Evolutionary conservation across 2,888 invertebrate genomes (phyloP).

Genomic region (Panzeria rudis): DNA sequence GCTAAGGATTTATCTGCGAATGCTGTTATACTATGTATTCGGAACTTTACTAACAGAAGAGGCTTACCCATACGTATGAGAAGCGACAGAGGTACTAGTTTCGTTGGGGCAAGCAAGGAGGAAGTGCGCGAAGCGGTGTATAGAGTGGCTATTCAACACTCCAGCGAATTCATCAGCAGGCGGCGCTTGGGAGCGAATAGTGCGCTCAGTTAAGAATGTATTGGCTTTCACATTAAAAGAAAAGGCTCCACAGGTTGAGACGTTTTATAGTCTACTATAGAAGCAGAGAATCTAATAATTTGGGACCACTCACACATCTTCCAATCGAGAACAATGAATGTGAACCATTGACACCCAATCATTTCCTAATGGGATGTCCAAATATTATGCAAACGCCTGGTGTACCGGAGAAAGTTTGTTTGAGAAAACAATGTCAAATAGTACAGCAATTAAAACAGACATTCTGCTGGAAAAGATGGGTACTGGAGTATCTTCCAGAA

Average conservation of each 20-base stretch:
- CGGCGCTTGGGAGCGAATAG: too few relatives aligned
- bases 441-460: slow-evolving; percentile 64
- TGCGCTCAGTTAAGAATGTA: too few relatives aligned
- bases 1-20: slow-evolving; percentile 57
- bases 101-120: slow-evolving; percentile 58
- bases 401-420: slow-evolving; percentile 30
- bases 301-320: slow-evolving; percentile 65
- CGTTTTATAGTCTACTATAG: too few relatives aligned
- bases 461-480: too few relatives aligned
- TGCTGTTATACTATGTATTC: slow-evolving; percentile 45
- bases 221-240: too few relatives aligned
- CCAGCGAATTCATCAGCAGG: slow-evolving; percentile 66
- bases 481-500: slow-evolving; percentile 50
- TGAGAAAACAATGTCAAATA: slow-evolving; percentile 70
- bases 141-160: slow-evolving; percentile 70
- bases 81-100: slow-evolving; percentile 59
- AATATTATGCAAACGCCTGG: slow-evolving; percentile 66
- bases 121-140: slow-evolving; percentile 56
- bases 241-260: too few relatives aligned
- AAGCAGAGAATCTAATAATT: too few relatives aligned
- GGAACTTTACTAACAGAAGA: slow-evolving; percentile 60
- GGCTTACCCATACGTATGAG: slow-evolving; percentile 46
- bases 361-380: slow-evolving; percentile 65
- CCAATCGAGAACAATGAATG: slow-evolving; percentile 47
- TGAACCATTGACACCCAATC: slow-evolving; percentile 70